These are phyloP conservation scores for Siniperca knerii DNA, from an alignment of 2,113 vertebrate species.

Conservation along the genomic window DNA sequence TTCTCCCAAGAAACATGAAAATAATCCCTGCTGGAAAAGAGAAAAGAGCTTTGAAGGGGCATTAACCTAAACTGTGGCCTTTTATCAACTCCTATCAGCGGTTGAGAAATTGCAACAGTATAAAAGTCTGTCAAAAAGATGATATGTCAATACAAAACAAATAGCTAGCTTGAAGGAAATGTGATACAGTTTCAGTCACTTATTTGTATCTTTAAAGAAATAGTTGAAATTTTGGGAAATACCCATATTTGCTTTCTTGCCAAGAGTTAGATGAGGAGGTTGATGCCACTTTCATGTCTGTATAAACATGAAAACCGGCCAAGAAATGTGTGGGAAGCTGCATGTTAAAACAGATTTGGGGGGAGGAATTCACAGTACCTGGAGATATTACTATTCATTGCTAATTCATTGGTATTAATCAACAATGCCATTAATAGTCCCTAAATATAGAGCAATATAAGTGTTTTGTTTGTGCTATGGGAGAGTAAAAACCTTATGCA, in stretches of 20 bases:
- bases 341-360: too few relatives aligned
- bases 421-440: neutral
- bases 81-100: neutral
- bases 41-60: conserved; percentile 6
- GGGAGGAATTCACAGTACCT: too few relatives aligned
- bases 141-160: neutral
- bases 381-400: too few relatives aligned
- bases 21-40: neutral
- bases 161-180: neutral
- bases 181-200: neutral
- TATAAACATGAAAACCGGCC: too few relatives aligned
- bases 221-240: too few relatives aligned
- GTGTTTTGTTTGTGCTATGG: neutral
- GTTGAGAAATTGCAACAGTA: neutral
- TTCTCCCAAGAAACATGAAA: conserved; percentile 37
- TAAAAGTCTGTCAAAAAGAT: neutral
- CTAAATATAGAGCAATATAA: neutral
- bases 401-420: neutral
- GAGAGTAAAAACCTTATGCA: neutral
- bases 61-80: neutral
- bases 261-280: neutral
- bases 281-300: too few relatives aligned
- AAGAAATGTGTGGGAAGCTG: too few relatives aligned
- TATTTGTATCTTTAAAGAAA: neutral
- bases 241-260: too few relatives aligned